Evolutionary conservation across 1,140 invertebrate species (phyloP), one percentile per base, ranked within the genome.

Genomic region (Hylyphantes graminicola): DNA sequence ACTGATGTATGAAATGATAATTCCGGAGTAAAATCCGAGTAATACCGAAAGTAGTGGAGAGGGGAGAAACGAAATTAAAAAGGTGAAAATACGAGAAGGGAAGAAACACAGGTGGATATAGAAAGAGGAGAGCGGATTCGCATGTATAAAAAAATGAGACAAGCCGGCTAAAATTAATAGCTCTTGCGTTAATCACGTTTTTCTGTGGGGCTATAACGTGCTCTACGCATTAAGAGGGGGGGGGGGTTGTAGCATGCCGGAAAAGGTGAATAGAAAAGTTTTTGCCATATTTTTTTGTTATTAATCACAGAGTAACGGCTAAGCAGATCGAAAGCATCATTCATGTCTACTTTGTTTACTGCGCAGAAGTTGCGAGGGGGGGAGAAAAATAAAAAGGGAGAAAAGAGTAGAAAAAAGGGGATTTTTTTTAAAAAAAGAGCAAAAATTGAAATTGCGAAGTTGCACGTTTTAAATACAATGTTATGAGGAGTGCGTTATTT

Each of bases 251-350:
- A 12, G n/a, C 17, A 53, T 70, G 54, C 67, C 67, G 67, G 67
- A 70, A 70, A 70, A 70, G 67, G 54, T 48, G 67, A 12, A 51
- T 48, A 51, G 50, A 50, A 68, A 53, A 70, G 67, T 48, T 70
- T 70, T 70, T 70, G 67, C 67, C 35, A 70, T 70, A 51, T 70
- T 70, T 70, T 70, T 70, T 74, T 74, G 53, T 74, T 74, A 74
- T 74, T 74, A 74, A 74, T 74, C 72, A 74, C 72, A 55, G 51
- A 74, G 59, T 74, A 74, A 74, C 72, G 72, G 72, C 67, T 70
- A 54, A n/a, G 54, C 67, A 70, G 67, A 70, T 54, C 51, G 67
- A 70, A 70, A 19, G 51, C 72, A 74, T 74, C 72, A 74, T 59
- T 74, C 72, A 74, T 35, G 72, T 12, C 72, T 59, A 35, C 19